A percentile compares a stretch with the other conserved stretches of the same genome.
Conservation (phyloP, 2,113 vertebrate genomes). For the Lonchura striata region DNA sequence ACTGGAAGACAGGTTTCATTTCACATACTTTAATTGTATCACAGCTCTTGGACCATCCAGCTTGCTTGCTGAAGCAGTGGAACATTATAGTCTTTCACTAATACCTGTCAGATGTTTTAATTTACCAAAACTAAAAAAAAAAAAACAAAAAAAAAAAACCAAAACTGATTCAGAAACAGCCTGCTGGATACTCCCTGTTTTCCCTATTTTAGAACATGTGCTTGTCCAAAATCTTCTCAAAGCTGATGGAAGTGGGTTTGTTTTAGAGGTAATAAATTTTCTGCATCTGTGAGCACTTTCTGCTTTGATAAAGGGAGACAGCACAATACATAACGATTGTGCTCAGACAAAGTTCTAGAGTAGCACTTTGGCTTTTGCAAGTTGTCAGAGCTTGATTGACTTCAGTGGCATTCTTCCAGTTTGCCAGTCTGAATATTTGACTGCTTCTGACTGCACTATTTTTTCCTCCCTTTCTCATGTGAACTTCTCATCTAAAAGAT, state of each 20-base stretch:
- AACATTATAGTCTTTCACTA: not conserved
- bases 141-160: too few relatives aligned
- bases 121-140: not conserved
- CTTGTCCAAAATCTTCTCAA: not conserved
- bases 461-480: accelerated
- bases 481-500: not conserved
- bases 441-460: not conserved
- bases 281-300: not conserved
- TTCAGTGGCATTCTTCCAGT: not conserved
- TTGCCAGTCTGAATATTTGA: not conserved
- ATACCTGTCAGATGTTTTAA: not conserved
- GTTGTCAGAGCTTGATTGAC: slow-evolving; percentile 13
- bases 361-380: not conserved
- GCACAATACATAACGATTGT: not conserved
- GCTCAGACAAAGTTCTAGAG: slow-evolving; percentile 2
- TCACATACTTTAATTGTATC: not conserved
- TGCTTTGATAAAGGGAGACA: not conserved
- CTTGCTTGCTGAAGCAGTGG: not conserved
- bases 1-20: not conserved
- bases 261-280: slow-evolving; percentile 2
- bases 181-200: not conserved
- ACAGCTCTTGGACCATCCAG: not conserved
- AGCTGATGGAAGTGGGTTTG: not conserved
- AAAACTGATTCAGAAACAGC: not conserved
- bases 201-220: not conserved